Conservation (phyloP, 2,888 invertebrate species). For the Exocentrus adspersus region DNA sequence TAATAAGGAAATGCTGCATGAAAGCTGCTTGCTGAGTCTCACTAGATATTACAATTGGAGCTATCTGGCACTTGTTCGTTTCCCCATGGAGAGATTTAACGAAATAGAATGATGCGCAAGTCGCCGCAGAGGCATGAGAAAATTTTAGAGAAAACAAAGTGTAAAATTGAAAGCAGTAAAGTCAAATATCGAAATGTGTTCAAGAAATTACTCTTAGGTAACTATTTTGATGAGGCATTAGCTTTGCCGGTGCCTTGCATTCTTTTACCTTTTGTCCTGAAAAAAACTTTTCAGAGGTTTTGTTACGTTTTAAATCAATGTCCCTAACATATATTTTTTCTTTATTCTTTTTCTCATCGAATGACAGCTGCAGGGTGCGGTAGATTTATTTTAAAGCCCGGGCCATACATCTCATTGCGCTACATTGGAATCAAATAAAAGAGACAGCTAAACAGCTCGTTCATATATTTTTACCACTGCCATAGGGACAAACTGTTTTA, state of each 20-base stretch:
- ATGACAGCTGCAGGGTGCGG: slow-evolving; percentile 1
- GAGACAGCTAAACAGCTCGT: not conserved
- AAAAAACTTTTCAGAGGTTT: too few species aligned
- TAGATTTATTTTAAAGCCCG: slow-evolving; percentile 19
- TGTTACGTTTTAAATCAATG: not conserved
- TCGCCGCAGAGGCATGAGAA: too few species aligned
- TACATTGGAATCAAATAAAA: slow-evolving; percentile 5
- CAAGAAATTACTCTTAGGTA: too few species aligned
- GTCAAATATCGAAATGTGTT: too few species aligned
- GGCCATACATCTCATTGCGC: slow-evolving; percentile 4
- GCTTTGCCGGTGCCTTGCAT: too few species aligned
- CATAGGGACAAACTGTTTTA: not conserved
- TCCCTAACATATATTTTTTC: not conserved
- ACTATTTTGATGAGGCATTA: too few species aligned
- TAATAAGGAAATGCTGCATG: slow-evolving; percentile 17
- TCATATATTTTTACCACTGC: not conserved
- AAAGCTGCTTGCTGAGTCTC: slow-evolving; percentile 9
- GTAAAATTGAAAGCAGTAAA: too few species aligned
- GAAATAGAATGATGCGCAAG: not conserved
- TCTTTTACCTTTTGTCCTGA: too few species aligned
- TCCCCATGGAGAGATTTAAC: not conserved
- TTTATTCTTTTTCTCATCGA: not conserved
- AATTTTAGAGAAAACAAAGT: too few species aligned
- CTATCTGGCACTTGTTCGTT: not conserved
- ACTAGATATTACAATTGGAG: not conserved